Base-by-base conservation (phyloP, 2,888 invertebrate species). In the Platycheirus rosarum region DNA sequence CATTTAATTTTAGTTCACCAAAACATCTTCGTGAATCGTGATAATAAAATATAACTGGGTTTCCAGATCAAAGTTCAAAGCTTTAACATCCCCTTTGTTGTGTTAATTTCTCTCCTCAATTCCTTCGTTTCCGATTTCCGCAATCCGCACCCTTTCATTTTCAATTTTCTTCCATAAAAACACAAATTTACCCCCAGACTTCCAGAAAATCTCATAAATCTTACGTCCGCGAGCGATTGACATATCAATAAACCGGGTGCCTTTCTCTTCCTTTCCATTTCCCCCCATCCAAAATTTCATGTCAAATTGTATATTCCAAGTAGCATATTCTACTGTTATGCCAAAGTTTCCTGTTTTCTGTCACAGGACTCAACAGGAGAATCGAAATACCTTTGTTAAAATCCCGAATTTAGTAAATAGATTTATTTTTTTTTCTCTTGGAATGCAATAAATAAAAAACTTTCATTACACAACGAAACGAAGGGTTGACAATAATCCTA, bases 401-500 rank as follows among this genome's bases (percentile, higher is more conserved):
- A 76, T 76, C 60, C 65, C n/a, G 65, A 48, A 60, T 44, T 16
- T 23, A 11, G 44, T 35, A 70, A 66, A 71, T 40, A 76, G 76
- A 80, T 65, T 80, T 65, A 16, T 26, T 23, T 29, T 42, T 37
- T 65, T 53, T 57, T 42, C 23, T 18, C 42, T 29, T 49, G 66
- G 53, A 82, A 82, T 82, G 71, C 63, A 77, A 82, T 82, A 78
- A 78, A 32, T 23, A 55, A 66, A 49, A 53, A 44, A 53, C 14
- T 68, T 73, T 77, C 75, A 82, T 77, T 77, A 73, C 71, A 26
- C 62, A 82, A 66, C 68, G 20, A 57, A 63, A 62, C 48, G 75
- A 75, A 82, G 82, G 82, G 82, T 82, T 82, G 82, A 82, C 82
- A 82, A 82, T 82, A 82, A 82, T 82, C 77, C 77, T 11, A 49